Evolutionary conservation across 1,140 invertebrate genomes (phyloP).

Genomic region (Aphis craccivora): DNA sequence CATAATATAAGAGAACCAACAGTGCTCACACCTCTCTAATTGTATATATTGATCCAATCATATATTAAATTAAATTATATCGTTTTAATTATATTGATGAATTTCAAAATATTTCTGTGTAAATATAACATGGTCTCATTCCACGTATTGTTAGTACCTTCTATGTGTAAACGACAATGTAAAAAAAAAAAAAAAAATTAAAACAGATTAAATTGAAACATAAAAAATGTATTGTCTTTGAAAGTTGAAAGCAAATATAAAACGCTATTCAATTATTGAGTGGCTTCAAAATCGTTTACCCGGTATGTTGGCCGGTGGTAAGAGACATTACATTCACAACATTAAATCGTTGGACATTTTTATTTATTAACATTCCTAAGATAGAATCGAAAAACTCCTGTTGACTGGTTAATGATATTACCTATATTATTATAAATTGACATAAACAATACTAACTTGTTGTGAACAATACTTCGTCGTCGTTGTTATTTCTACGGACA

Average conservation of each 20-base stretch:
- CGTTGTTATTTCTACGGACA: too few relatives aligned
- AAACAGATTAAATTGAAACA: background rate
- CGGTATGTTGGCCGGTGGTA: background rate
- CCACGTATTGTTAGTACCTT: background rate
- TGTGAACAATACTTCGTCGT: background rate
- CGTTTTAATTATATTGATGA: background rate
- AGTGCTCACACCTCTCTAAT: background rate
- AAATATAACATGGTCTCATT: background rate
- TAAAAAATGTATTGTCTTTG: background rate
- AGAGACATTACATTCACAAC: background rate
- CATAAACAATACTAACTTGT: background rate
- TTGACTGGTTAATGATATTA: background rate
- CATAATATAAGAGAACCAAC: background rate
- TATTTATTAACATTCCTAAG: background rate
- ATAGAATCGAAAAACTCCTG: background rate
- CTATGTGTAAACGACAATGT: background rate
- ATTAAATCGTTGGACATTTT: background rate
- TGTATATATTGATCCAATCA: background rate
- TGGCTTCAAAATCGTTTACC: background rate
- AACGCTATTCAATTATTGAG: background rate
- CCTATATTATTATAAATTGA: background rate
- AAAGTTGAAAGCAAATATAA: background rate
- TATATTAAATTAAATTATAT: background rate
- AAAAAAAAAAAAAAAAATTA: background rate
- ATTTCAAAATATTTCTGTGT: background rate